phyloP scores from a whole-genome alignment of 2,797 vertebrate species.

The Acipenser oxyrinchus region DNA sequence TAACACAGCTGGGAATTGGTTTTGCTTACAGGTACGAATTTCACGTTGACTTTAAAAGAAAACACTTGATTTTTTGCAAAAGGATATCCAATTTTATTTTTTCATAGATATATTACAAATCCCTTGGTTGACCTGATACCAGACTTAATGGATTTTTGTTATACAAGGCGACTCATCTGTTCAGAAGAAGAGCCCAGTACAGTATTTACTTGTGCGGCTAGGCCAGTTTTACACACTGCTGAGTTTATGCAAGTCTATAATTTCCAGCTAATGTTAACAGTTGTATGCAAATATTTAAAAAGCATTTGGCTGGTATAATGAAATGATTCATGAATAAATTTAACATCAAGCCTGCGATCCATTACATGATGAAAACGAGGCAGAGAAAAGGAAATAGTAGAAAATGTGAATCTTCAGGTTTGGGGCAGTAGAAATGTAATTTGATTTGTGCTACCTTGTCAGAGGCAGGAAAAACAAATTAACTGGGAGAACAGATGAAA shows the following conservation, averaged over 20 bases:
- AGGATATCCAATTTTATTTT: too few species aligned
- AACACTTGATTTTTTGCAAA: too few species aligned
- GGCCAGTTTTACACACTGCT: too few species aligned
- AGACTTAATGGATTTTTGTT: too few species aligned
- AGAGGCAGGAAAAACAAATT: constrained; percentile 41
- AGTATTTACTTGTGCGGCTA: neutral
- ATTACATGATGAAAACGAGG: neutral
- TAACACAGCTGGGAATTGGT: too few species aligned
- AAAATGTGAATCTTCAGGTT: constrained; percentile 13
- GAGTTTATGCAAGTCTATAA: neutral
- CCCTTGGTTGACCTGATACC: too few species aligned
- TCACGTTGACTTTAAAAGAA: too few species aligned
- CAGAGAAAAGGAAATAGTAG: constrained; percentile 10
- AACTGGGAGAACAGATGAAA: constrained; percentile 40
- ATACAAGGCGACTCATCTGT: too few species aligned
- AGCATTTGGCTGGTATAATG: constrained; percentile 3
- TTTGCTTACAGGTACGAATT: too few species aligned
- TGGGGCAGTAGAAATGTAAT: constrained; percentile 20
- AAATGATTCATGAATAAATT: constrained; percentile 3
- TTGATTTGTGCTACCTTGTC: constrained; percentile 43
- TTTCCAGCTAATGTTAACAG: constrained; percentile 1
- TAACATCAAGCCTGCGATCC: neutral
- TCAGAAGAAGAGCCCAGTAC: too few species aligned
- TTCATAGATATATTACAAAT: too few species aligned
- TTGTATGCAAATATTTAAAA: constrained; percentile 12